Evolutionary conservation across 1,140 invertebrate genomes (phyloP).

Genomic region (Drosophila ercepeae): DNA sequence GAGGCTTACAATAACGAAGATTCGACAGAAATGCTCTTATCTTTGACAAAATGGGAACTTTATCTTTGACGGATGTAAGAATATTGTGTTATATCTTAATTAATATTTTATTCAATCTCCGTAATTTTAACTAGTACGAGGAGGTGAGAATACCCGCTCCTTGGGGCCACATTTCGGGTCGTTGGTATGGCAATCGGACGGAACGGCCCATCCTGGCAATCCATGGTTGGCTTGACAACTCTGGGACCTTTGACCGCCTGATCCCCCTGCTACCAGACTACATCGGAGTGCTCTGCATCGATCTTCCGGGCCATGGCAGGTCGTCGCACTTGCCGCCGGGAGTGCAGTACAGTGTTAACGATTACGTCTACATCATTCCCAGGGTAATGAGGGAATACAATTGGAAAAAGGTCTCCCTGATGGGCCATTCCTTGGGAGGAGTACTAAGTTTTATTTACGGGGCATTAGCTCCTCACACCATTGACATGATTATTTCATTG

Average conservation of each 20-base stretch:
- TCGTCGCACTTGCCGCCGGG: conserved; percentile 87
- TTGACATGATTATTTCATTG: conserved; percentile 86
- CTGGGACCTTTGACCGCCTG: conserved; percentile 88
- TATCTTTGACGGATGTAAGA: conserved; percentile 63
- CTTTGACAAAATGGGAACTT: conserved; percentile 39
- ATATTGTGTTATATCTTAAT: background rate
- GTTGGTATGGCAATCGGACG: conserved; percentile 87
- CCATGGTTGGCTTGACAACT: conserved; percentile 91
- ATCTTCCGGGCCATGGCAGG: conserved; percentile 89
- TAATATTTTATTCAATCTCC: background rate
- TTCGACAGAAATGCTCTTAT: background rate
- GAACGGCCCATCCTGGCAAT: conserved; percentile 87
- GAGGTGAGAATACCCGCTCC: conserved; percentile 87
- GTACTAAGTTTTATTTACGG: conserved; percentile 85
- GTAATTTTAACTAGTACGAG: conserved; percentile 73
- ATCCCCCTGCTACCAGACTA: conserved; percentile 86
- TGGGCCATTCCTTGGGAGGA: conserved; percentile 88
- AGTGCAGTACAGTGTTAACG: conserved; percentile 85
- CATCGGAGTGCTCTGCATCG: conserved; percentile 87
- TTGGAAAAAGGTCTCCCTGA: conserved; percentile 88
- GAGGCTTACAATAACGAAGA: too few species aligned
- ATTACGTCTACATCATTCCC: conserved; percentile 85
- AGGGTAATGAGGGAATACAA: conserved; percentile 87
- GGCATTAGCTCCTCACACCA: conserved; percentile 85
- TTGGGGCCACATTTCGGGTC: conserved; percentile 88